These are phyloP conservation scores for Chrysodeixis includens DNA, from an alignment of 2,888 invertebrate genomes.

Conservation along the genomic window DNA sequence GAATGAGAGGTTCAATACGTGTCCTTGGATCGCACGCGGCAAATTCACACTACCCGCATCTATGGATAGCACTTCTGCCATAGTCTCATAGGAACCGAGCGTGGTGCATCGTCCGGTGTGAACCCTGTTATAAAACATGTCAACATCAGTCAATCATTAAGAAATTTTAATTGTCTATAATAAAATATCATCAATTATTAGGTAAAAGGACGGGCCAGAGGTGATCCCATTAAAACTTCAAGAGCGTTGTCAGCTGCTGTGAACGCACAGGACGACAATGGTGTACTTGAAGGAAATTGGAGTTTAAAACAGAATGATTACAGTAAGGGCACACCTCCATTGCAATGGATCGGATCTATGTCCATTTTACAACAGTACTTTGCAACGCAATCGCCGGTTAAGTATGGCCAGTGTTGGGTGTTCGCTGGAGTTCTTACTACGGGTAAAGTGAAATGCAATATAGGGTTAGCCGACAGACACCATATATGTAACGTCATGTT, in stretches of 20 bases:
- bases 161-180: too few species aligned
- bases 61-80: too few species aligned
- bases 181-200: conserved; percentile 50
- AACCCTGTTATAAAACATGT: too few species aligned
- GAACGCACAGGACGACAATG: conserved; percentile 96
- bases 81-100: too few species aligned
- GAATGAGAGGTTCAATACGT: too few species aligned
- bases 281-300: conserved; percentile 96
- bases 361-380: conserved; percentile 95
- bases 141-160: too few species aligned
- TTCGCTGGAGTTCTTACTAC: conserved; percentile 97
- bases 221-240: conserved; percentile 93
- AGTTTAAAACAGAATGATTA: conserved; percentile 94
- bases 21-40: too few species aligned
- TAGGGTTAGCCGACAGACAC: too few species aligned
- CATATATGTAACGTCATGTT: too few species aligned
- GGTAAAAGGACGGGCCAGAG: conserved; percentile 90
- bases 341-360: conserved; percentile 96
- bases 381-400: conserved; percentile 95
- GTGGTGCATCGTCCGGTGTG: too few species aligned
- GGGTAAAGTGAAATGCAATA: too few species aligned
- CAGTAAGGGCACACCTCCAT: conserved; percentile 95
- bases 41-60: too few species aligned
- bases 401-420: conserved; percentile 98
- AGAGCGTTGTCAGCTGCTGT: conserved; percentile 96